Base-by-base conservation (phyloP, 2,797 vertebrate genomes). In the Sebastes iracundus region DNA sequence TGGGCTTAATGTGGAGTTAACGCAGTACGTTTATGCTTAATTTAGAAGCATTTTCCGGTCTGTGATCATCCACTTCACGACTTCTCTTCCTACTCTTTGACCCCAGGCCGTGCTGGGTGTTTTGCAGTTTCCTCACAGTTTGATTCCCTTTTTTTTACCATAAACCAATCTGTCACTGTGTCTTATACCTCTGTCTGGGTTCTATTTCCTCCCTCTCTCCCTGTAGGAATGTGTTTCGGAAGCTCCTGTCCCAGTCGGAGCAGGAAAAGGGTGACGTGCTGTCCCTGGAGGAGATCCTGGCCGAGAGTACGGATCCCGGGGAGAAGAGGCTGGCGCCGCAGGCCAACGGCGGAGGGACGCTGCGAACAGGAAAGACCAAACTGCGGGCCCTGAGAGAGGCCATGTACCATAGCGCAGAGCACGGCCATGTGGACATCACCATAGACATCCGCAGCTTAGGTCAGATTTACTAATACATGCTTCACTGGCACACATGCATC, bases 341-440 rank as follows among this genome's bases (percentile, higher is more conserved):
- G 87, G 92, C 92, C 63, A 95, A 95, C 77, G 87, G 92, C 14
- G 86, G 91, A 11, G 94, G 94, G 61, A 95, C 95, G 23, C 93
- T 94, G 90, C 95, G 96, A 94, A 96, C 95, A 92, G 95, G 95
- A 94, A 96, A 96, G 94, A 95, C 95, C 92, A 95, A 92, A 86
- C 95, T 96, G 94, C 92, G 95, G 84, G 96, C 96, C 84, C 93
- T 97, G 93, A 95, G 95, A 92, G 96, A 97, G 93, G 96, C 96
- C 94, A 96, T 96, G 95, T 96, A 96, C 94, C 96, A 96, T 94
- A 96, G 96, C 82, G 94, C 96, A 82, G 96, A 97, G 88, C 96
- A 97, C 85, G 95, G 96, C 92, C 95, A 96, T 90, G 95, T 97
- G 93, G 96, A 97, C 95, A 96, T 97, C 95, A 96, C 95, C 95